phyloP scores from a whole-genome alignment of 2,888 invertebrate species.

The Gryllus longicercus region DNA sequence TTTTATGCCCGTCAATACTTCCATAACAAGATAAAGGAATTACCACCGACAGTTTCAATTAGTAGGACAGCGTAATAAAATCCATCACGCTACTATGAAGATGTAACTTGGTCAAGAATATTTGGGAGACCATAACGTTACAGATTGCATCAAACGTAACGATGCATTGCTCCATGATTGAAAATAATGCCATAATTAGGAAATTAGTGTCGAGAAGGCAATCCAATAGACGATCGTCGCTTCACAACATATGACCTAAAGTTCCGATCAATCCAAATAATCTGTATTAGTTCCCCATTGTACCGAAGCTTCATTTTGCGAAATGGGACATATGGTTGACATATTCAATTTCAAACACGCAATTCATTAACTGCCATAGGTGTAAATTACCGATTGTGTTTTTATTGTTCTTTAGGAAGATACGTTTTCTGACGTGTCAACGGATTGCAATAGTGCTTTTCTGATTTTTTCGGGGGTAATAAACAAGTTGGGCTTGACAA shows the following conservation, averaged over 20 bases:
- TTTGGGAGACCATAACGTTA: not conserved
- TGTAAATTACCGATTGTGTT: too few species aligned
- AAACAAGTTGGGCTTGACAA: too few species aligned
- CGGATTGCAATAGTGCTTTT: too few species aligned
- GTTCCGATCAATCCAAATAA: not conserved
- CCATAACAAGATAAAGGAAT: not conserved
- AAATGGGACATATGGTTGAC: not conserved
- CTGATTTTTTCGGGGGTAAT: too few species aligned
- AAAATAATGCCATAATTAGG: not conserved
- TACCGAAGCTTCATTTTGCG: not conserved
- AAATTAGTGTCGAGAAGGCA: not conserved
- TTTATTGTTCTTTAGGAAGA: too few species aligned
- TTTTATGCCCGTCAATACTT: constrained; percentile 7
- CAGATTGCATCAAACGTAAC: constrained; percentile 1
- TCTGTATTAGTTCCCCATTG: not conserved
- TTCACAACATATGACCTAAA: not conserved
- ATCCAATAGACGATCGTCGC: not conserved
- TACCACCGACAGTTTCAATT: constrained; percentile 1
- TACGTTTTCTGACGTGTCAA: too few species aligned
- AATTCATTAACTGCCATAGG: too few species aligned
- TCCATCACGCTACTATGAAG: not conserved
- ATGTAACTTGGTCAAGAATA: constrained; percentile 3
- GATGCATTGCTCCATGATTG: constrained; percentile 4
- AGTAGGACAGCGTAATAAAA: not conserved
- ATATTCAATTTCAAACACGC: not conserved